Conservation (phyloP, 2,113 vertebrate species). For the Camelus bactrianus region DNA sequence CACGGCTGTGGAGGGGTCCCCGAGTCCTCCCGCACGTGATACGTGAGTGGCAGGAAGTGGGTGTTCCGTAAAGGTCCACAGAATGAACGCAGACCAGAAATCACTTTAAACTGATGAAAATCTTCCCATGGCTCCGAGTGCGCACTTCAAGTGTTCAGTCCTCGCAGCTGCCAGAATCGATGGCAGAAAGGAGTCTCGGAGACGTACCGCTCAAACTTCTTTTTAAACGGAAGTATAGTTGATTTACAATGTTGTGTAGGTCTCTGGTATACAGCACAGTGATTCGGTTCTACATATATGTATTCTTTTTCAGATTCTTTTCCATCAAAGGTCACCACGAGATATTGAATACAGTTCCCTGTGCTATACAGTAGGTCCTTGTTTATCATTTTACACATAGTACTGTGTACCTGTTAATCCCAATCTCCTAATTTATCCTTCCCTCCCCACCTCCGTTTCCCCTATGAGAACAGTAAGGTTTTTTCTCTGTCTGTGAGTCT, state of each 20-base stretch:
- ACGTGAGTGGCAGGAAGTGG: neutral
- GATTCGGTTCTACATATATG: neutral
- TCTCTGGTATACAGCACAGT: neutral
- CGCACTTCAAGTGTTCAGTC: too few relatives aligned
- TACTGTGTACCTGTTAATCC: neutral
- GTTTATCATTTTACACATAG: neutral
- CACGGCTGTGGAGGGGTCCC: accelerated
- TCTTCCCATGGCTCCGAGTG: too few relatives aligned
- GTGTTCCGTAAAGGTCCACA: neutral
- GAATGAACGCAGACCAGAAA: neutral
- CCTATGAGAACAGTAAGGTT: neutral
- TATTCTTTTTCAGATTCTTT: neutral
- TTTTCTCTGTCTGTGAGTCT: neutral
- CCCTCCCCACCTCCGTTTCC: too few relatives aligned
- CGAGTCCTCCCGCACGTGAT: neutral
- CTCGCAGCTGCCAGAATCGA: accelerated
- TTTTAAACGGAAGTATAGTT: neutral
- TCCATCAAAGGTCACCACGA: neutral
- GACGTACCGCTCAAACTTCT: neutral
- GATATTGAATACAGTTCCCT: neutral
- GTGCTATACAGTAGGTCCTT: too few relatives aligned
- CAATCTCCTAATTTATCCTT: neutral
- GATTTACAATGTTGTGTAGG: neutral
- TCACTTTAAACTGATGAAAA: neutral
- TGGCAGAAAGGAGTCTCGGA: neutral